Conservation (phyloP, 2,888 invertebrate species). For the Camptogramma bilineatum region DNA sequence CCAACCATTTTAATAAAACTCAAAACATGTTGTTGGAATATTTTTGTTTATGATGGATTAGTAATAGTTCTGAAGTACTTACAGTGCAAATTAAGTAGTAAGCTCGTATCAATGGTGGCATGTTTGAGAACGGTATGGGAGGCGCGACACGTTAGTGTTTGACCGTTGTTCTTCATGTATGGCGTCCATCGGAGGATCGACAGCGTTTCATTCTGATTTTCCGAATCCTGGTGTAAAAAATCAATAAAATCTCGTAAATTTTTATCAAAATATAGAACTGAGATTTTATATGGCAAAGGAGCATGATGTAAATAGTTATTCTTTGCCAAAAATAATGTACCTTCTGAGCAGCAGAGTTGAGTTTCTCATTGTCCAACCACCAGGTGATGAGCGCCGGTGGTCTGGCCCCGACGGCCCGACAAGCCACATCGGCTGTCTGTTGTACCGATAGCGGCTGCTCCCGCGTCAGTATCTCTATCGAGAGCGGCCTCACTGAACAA, state of each 20-base stretch:
- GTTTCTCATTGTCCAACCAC: constrained; percentile 91
- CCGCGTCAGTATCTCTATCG: constrained; percentile 91
- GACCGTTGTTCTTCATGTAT: constrained; percentile 91
- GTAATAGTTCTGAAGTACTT: constrained; percentile 72
- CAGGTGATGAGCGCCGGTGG: constrained; percentile 94
- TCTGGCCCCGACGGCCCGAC: constrained; percentile 93
- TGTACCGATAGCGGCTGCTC: constrained; percentile 94
- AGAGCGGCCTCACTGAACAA: constrained; percentile 91
- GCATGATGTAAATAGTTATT: background rate
- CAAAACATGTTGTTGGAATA: background rate
- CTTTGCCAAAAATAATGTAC: constrained; percentile 45
- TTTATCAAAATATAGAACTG: constrained; percentile 19
- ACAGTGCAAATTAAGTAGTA: constrained; percentile 95
- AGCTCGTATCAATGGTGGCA: constrained; percentile 90
- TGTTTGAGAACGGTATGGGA: constrained; percentile 90
- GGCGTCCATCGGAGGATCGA: constrained; percentile 92
- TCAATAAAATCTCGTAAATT: background rate
- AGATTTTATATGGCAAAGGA: no score
- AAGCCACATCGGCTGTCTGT: constrained; percentile 92
- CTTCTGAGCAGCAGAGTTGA: constrained; percentile 77
- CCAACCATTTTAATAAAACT: background rate
- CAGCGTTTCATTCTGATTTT: constrained; percentile 92
- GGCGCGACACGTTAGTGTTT: constrained; percentile 92
- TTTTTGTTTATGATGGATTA: background rate
- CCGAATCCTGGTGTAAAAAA: constrained; percentile 89